A percentile compares a stretch with the other conserved stretches of the same genome.
phyloP scores from a whole-genome alignment of 2,113 vertebrate species.

The Pleuronectes platessa region DNA sequence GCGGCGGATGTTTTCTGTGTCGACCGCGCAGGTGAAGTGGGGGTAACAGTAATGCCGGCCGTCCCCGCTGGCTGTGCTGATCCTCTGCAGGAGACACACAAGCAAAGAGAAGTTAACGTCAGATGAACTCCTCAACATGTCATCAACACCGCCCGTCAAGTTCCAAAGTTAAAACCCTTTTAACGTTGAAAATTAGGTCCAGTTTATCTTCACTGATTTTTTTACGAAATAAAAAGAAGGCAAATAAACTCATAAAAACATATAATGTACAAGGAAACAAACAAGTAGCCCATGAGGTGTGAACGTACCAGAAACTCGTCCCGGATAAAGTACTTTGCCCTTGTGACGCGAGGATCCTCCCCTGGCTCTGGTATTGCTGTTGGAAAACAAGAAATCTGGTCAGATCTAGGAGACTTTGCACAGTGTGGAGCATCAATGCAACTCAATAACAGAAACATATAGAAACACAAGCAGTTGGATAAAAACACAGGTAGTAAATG shows the following conservation, averaged over 20 bases:
- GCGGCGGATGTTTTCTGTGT: constrained; percentile 98
- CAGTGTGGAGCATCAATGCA: no score
- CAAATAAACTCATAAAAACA: neutral
- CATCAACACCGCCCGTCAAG: no score
- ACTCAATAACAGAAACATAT: no score
- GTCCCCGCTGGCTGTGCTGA: constrained; percentile 98
- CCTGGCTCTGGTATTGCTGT: constrained; percentile 93
- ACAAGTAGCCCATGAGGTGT: constrained; percentile 4
- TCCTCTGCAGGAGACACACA: constrained; percentile 86
- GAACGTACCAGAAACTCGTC: constrained; percentile 94
- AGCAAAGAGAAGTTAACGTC: neutral
- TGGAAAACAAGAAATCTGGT: constrained; percentile 41
- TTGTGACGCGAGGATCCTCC: constrained; percentile 96
- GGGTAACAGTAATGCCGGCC: constrained; percentile 98
- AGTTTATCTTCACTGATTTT: no score
- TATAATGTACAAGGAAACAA: neutral
- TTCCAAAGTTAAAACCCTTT: no score
- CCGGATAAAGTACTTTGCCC: constrained; percentile 99
- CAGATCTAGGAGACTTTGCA: neutral
- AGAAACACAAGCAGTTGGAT: no score
- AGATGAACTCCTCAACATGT: neutral
- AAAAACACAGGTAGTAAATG: no score
- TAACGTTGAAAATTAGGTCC: no score
- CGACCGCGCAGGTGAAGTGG: constrained; percentile 98
- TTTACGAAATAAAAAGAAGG: no score